Evolutionary conservation across 2,113 vertebrate species (phyloP).

Genomic region (Semicossyphus pulcher): DNA sequence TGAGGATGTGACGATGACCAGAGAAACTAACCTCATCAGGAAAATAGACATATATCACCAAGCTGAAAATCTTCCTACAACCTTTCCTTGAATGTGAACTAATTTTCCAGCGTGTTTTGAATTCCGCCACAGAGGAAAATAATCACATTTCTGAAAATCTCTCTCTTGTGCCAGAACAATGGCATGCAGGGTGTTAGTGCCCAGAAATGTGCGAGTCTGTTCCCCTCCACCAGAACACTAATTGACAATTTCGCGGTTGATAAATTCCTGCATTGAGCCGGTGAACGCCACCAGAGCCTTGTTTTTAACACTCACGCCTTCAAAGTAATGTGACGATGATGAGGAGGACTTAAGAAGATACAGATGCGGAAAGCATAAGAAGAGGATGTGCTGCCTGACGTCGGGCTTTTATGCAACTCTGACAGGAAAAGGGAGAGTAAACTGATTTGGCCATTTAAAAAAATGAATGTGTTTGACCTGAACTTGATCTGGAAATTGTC

Average conservation of each 20-base stretch:
- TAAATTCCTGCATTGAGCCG: conserved; percentile 11
- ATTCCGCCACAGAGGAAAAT: background rate
- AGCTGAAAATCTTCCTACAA: background rate
- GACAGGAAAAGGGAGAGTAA: background rate
- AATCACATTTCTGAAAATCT: conserved; percentile 18
- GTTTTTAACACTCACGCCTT: conserved; percentile 5
- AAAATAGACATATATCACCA: background rate
- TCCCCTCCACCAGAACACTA: background rate
- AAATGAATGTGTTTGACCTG: background rate
- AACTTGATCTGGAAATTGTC: background rate
- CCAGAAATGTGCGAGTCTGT: background rate
- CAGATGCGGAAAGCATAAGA: background rate
- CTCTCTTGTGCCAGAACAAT: conserved; percentile 14
- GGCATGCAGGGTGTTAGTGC: background rate
- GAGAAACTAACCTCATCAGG: background rate
- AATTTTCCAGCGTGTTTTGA: background rate
- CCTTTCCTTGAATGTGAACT: background rate
- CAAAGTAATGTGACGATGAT: conserved; percentile 3
- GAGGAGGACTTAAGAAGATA: background rate
- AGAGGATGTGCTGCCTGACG: background rate
- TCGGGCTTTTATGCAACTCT: background rate
- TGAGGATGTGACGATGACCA: background rate
- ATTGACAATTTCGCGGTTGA: conserved; percentile 39
- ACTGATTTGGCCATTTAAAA: background rate
- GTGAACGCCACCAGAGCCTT: conserved; percentile 12